These are phyloP conservation scores for Forbesichthys papilliferus DNA, from an alignment of 2,113 vertebrate genomes.

Conservation along the genomic window DNA sequence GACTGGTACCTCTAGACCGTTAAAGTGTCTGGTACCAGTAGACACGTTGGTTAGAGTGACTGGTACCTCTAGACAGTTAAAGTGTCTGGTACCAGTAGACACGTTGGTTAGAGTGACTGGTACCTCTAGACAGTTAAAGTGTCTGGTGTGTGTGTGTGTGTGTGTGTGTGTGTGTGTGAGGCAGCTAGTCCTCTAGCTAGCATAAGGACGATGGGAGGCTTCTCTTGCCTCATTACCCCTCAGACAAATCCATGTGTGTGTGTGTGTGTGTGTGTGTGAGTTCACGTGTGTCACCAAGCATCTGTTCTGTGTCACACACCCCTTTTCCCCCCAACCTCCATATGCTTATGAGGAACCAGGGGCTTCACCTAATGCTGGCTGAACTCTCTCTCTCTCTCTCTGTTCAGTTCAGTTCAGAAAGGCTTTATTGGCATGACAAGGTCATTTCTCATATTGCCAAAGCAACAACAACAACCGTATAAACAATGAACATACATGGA, in stretches of 20 bases:
- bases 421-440: not conserved
- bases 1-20: slow-evolving; percentile 15
- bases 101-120: slow-evolving; percentile 19
- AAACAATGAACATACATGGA: not conserved
- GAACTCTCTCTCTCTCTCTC: not conserved
- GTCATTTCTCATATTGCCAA: too few species aligned
- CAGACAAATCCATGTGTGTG: slow-evolving; percentile 29
- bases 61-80: slow-evolving; percentile 19
- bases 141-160: slow-evolving; percentile 19
- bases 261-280: slow-evolving; percentile 10
- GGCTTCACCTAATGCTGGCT: not conserved
- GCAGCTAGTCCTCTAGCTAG: slow-evolving; percentile 34
- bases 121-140: not conserved
- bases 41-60: not conserved
- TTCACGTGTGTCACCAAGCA: slow-evolving; percentile 33
- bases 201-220: slow-evolving; percentile 57
- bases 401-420: not conserved
- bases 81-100: too few species aligned
- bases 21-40: slow-evolving; percentile 14
- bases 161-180: slow-evolving; percentile 16
- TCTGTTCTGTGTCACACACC: slow-evolving; percentile 54
- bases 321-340: slow-evolving; percentile 33
- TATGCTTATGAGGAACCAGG: slow-evolving; percentile 20
- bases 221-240: slow-evolving; percentile 60
- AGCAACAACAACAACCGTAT: too few species aligned